phyloP scores from a whole-genome alignment of 64 coral and sea anemone species.

The Dendronephthya gigantea region DNA sequence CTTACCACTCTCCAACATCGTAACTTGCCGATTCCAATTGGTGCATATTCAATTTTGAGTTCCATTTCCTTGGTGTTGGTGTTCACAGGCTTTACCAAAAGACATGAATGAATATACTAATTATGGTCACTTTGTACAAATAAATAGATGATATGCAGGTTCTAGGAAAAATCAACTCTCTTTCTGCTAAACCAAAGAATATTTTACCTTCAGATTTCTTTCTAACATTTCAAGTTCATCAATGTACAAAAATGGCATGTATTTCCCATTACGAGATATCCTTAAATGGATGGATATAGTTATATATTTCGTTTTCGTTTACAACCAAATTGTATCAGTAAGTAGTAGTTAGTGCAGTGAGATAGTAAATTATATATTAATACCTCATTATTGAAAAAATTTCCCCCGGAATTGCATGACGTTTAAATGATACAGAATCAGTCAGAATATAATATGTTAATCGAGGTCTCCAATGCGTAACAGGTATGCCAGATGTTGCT shows the following conservation, averaged over 20 bases:
- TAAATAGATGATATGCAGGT: background rate
- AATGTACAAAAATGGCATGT: background rate
- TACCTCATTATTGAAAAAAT: slow-evolving; percentile 76
- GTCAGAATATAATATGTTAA: slow-evolving; percentile 67
- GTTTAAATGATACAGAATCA: slow-evolving; percentile 75
- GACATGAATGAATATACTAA: background rate
- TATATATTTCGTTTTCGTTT: background rate
- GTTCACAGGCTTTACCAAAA: slow-evolving; percentile 49
- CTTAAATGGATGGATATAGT: too few species aligned
- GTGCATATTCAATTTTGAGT: slow-evolving; percentile 72
- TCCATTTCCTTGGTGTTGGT: slow-evolving; percentile 57
- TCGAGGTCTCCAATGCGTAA: slow-evolving; percentile 83
- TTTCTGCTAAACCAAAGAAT: too few species aligned
- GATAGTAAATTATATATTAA: too few species aligned
- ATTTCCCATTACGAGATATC: background rate
- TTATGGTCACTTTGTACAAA: background rate
- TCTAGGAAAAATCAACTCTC: too few species aligned
- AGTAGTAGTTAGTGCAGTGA: too few species aligned
- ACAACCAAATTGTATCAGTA: too few species aligned
- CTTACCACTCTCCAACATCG: slow-evolving; percentile 63
- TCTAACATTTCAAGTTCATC: slow-evolving; percentile 12
- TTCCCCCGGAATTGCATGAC: slow-evolving; percentile 68
- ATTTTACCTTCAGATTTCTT: background rate
- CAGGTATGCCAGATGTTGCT: slow-evolving; percentile 25
- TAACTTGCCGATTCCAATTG: slow-evolving; percentile 76